Base-by-base conservation (phyloP, 2,888 invertebrate species). In the Hirtodrosophila confusa region DNA sequence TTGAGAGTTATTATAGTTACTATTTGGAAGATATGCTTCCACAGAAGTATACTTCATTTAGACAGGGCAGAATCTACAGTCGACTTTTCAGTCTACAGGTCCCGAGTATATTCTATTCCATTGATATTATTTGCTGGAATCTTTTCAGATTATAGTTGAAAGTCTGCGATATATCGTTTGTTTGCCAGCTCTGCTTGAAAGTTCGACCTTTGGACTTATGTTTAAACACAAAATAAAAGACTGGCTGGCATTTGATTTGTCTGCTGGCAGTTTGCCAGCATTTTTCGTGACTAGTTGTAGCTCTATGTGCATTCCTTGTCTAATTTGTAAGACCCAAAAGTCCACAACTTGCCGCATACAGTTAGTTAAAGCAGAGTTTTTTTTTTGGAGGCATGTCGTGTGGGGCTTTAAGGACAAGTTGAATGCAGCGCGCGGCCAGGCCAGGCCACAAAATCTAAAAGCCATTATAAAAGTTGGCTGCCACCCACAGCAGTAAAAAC, bases 391-490 rank as follows among this genome's bases (percentile, higher is more conserved):
- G 36, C 41, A 39, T 41, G 61, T 29, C 50, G 36, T 27, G 41
- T 33, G 40, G 36, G 39, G 41, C 56, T 80, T 73, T 73, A 70
- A 84, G 56, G 24, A 49, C 51, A 58, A 57, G 57, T 47, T 36
- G 31, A 45, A 60, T 57, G 63, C 55, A 44, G 44, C 31, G 9
- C 17, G 9, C 31, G 27, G 27, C 3, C 40, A 31, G 27, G 27
- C 3, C 40, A 31, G 45, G 61, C 64, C 73, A 74, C 64, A 67
- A 66, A 76, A 82, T 85, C 73, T 62, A 71, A 78, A 78, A 80
- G 77, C 82, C 82, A 85, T 80, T 80, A 75, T 56, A 63, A 76
- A 77, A 67, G 61, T 67, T 61, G 70, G 35, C 48, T 62, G 36
- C 62, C 23, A 7, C 10, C 17, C 41, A 37, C n/a, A 40, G 44